Conservation (phyloP, 2,888 invertebrate species). For the Allolobophora icterica region DNA sequence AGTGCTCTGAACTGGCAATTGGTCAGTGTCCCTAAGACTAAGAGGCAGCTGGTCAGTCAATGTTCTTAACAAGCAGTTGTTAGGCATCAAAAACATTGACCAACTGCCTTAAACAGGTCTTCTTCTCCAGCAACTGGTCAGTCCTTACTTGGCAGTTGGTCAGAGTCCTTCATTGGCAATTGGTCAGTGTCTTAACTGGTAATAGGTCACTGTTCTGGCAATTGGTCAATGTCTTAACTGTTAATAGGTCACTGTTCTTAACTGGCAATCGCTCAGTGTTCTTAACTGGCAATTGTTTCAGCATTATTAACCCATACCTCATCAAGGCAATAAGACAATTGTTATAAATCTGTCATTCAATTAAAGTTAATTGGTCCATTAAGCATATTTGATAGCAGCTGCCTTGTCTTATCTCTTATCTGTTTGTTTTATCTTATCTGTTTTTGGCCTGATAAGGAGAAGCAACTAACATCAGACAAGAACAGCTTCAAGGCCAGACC, state of each 20-base stretch:
- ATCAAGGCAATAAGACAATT: background rate
- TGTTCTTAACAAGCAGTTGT: too few relatives aligned
- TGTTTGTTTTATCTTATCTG: background rate
- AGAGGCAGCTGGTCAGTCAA: too few relatives aligned
- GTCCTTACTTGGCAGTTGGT: too few relatives aligned
- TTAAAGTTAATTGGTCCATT: background rate
- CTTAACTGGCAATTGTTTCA: background rate
- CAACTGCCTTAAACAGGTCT: too few relatives aligned
- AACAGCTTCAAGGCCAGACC: background rate
- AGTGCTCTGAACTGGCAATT: background rate
- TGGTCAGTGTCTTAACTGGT: background rate
- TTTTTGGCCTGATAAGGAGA: background rate
- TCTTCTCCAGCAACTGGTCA: too few relatives aligned
- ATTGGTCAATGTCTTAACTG: too few relatives aligned
- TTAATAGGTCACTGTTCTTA: too few relatives aligned
- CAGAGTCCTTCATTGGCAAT: too few relatives aligned
- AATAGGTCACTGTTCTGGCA: background rate
- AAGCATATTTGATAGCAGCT: background rate
- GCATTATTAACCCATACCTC: background rate
- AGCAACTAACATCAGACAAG: slow-evolving; percentile 7
- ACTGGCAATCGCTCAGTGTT: background rate
- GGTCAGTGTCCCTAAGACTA: background rate
- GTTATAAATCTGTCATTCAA: background rate
- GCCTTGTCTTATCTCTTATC: background rate
- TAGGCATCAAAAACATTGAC: too few relatives aligned